Base-by-base conservation (phyloP, 1,140 invertebrate genomes). In the Mesaphorura yosii region DNA sequence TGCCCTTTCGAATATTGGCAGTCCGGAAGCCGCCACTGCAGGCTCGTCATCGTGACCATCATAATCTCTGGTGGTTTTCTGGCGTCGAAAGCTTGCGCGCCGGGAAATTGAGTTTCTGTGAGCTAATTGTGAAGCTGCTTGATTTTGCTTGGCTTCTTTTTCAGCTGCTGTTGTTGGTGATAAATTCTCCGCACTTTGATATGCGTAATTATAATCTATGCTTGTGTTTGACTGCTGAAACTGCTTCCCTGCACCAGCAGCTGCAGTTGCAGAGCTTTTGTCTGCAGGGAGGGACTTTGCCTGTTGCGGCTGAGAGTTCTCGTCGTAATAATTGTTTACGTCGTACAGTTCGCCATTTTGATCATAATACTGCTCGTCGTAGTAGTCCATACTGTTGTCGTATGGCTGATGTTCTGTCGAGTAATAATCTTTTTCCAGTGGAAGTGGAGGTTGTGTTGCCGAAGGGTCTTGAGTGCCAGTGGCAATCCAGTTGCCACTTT, bases 111-210 rank as follows among this genome's bases (percentile, higher is more conserved):
- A 63, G 26, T 63, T 58, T n/a, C 41, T 34, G 22, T 55, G 42
- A 19, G n/a, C 41, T 5, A 41, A 3, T 10, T 25, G 3, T 4
- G 46, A 14, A 2, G 25, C 25, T 15, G 34, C 19, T 2, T 2
- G 3, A 17, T 4, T 19, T 5, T 15, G 22, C 23, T 27, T 6
- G 25, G 19, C 26, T 15, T 45, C 40, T 23, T 56, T 41, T 2
- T 46, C 27, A 10, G 2, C 12, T 19, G 14, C 48, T 31, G 44
- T 31, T 28, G 45, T 52, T 27, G 56, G 55, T 26, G 53, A 53
- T 37, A 63, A 37, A 45, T 63, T 63, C 45, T 63, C 61, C 44
- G 57, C 45, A 59, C 61, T 63, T 63, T 63, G 61, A 57, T 63
- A 63, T 57, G 61, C 61, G 56, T 59, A 63, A 53, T 63, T 63